A percentile compares a stretch with the other conserved stretches of the same genome.
Evolutionary conservation across 2,113 vertebrate species (phyloP).

Genomic region (Rhipidura dahli): DNA sequence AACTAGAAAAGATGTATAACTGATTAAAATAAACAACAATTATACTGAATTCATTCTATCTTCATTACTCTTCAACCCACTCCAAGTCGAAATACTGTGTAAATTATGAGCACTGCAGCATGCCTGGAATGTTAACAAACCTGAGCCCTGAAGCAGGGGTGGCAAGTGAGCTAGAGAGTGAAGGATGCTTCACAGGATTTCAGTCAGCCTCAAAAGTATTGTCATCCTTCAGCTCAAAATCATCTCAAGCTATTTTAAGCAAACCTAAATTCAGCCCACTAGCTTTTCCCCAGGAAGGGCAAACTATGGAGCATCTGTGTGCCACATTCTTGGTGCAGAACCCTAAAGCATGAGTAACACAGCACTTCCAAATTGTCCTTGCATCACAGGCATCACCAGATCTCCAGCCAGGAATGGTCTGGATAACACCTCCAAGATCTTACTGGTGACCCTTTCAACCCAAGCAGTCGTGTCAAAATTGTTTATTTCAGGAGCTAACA

Average conservation of each 20-base stretch:
- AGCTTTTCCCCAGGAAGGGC: not conserved
- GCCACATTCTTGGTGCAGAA: not conserved
- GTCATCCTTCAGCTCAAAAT: not conserved
- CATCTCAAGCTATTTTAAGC: not conserved
- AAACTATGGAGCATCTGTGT: not conserved
- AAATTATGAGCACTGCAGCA: not conserved
- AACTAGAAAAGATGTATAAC: not conserved
- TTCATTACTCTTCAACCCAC: constrained; percentile 1
- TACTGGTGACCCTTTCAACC: not conserved
- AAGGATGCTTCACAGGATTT: not conserved
- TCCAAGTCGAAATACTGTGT: not conserved
- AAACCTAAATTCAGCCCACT: not conserved
- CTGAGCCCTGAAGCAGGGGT: not conserved
- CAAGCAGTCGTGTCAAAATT: not conserved
- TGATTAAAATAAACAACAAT: not conserved
- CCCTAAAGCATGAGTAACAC: not conserved
- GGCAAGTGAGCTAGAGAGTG: not conserved
- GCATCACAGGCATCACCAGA: not conserved
- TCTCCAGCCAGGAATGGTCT: not conserved
- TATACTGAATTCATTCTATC: not conserved
- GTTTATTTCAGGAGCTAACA: not conserved
- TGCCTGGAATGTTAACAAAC: constrained; percentile 11
- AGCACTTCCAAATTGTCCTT: not conserved
- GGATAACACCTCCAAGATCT: not conserved
- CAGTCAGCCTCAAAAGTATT: not conserved